Evolutionary conservation across 92 coral and sea anemone genomes (phyloP).

Genomic region (Desmophyllum pertusum): DNA sequence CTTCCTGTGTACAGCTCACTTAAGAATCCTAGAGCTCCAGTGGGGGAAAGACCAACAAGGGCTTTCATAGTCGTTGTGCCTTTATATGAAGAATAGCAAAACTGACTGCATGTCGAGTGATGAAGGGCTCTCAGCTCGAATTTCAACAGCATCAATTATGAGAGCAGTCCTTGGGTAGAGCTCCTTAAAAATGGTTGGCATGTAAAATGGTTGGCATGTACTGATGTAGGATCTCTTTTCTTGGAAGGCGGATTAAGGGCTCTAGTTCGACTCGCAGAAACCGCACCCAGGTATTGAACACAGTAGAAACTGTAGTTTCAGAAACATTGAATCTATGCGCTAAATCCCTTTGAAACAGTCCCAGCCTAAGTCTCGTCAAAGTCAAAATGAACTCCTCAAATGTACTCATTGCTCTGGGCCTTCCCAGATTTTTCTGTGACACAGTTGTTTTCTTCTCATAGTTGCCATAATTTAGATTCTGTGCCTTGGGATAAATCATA

Average conservation of each 20-base stretch:
- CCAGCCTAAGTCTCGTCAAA: slow-evolving; percentile 42
- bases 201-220: slow-evolving; percentile 57
- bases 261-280: slow-evolving; percentile 49
- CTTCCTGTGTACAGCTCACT: slow-evolving; percentile 48
- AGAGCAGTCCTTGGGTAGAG: slow-evolving; percentile 42
- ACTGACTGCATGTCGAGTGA: slow-evolving; percentile 55
- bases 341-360: slow-evolving; percentile 46
- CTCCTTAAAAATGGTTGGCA: slow-evolving; percentile 44
- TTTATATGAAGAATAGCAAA: slow-evolving; percentile 49
- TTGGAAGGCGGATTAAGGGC: slow-evolving; percentile 57
- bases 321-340: slow-evolving; percentile 53
- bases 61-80: slow-evolving; percentile 53
- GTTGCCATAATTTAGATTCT: slow-evolving; percentile 48
- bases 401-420: slow-evolving; percentile 34
- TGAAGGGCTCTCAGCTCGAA: slow-evolving; percentile 53
- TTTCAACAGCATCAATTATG: slow-evolving; percentile 34
- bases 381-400: slow-evolving; percentile 39
- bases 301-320: slow-evolving; percentile 44
- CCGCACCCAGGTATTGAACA: slow-evolving; percentile 46
- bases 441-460: slow-evolving; percentile 50
- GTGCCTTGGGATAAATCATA: slow-evolving; percentile 24
- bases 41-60: slow-evolving; percentile 50
- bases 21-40: slow-evolving; percentile 50
- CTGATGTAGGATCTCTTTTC: slow-evolving; percentile 46
- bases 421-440: slow-evolving; percentile 22